A percentile compares a stretch with the other conserved stretches of the same genome.
Conservation (phyloP, 2,888 invertebrate genomes). For the Limnephilus auricula region DNA sequence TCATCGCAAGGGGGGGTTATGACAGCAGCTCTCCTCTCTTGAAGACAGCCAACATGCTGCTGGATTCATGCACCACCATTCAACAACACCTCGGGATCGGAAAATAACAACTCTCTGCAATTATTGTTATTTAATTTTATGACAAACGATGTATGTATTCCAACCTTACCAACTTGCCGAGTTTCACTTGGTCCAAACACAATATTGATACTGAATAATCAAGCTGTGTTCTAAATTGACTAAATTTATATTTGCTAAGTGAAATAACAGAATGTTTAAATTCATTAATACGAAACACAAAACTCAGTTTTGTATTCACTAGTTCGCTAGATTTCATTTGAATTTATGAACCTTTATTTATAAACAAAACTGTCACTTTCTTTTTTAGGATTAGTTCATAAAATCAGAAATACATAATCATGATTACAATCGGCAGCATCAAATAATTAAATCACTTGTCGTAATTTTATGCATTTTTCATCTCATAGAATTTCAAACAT, state of each 20-base stretch:
- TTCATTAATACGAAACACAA: background rate
- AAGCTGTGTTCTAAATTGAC: background rate
- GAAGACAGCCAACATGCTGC: constrained; percentile 49
- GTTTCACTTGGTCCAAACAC: background rate
- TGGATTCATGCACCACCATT: constrained; percentile 53
- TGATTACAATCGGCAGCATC: background rate
- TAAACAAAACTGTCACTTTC: background rate
- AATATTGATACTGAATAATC: background rate
- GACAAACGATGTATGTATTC: too few relatives aligned
- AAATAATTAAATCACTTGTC: background rate
- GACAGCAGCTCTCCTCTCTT: constrained; percentile 19
- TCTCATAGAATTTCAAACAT: background rate
- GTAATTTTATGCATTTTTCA: too few relatives aligned
- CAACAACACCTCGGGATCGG: constrained; percentile 53
- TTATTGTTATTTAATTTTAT: background rate
- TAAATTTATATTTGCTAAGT: background rate
- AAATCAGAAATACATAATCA: constrained; percentile 2
- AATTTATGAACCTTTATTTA: background rate
- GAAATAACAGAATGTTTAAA: background rate
- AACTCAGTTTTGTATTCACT: background rate
- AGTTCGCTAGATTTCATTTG: constrained; percentile 10
- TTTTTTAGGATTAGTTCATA: background rate
- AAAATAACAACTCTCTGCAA: constrained; percentile 8
- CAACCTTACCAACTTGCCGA: background rate
- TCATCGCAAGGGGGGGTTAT: constrained; percentile 45